Conservation (phyloP, 2,888 invertebrate species). For the Drosophila eohydei region DNA sequence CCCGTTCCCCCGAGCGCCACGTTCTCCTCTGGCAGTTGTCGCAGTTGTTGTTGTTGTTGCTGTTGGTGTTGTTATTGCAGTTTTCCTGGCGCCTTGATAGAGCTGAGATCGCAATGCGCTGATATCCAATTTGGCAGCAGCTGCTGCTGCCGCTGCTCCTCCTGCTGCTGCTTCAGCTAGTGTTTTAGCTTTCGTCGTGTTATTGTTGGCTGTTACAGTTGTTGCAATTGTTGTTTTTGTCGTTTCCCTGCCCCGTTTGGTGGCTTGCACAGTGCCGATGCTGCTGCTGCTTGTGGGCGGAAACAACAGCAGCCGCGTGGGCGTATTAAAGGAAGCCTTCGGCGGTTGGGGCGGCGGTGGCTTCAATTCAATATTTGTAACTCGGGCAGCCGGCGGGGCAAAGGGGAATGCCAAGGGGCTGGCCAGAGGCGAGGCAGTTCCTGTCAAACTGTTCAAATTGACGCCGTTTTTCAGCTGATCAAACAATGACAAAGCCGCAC, state of each 20-base stretch:
- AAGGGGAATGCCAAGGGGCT: constrained; percentile 5
- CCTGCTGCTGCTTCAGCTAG: neutral
- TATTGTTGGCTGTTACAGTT: constrained; percentile 1
- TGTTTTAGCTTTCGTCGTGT: constrained; percentile 6
- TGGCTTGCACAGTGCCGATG: constrained; percentile 74
- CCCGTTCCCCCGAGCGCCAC: constrained; percentile 85
- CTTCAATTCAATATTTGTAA: constrained; percentile 58
- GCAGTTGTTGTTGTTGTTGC: constrained; percentile 21
- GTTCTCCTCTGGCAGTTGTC: constrained; percentile 85
- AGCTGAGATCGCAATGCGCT: constrained; percentile 73
- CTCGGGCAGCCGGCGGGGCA: constrained; percentile 26
- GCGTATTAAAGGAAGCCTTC: constrained; percentile 51
- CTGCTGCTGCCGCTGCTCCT: neutral
- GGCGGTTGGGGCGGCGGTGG: constrained; percentile 59
- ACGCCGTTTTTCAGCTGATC: constrained; percentile 83
- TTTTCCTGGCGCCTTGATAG: constrained; percentile 67
- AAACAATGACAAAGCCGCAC: constrained; percentile 75
- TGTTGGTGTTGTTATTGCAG: constrained; percentile 44
- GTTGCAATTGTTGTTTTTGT: neutral
- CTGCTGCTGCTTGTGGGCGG: constrained; percentile 58
- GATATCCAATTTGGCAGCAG: constrained; percentile 66
- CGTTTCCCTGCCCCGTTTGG: constrained; percentile 56
- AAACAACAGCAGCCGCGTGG: constrained; percentile 37
- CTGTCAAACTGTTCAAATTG: constrained; percentile 75
- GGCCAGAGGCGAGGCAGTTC: constrained; percentile 28